phyloP scores from a whole-genome alignment of 2,888 invertebrate genomes.

The Automeris io region DNA sequence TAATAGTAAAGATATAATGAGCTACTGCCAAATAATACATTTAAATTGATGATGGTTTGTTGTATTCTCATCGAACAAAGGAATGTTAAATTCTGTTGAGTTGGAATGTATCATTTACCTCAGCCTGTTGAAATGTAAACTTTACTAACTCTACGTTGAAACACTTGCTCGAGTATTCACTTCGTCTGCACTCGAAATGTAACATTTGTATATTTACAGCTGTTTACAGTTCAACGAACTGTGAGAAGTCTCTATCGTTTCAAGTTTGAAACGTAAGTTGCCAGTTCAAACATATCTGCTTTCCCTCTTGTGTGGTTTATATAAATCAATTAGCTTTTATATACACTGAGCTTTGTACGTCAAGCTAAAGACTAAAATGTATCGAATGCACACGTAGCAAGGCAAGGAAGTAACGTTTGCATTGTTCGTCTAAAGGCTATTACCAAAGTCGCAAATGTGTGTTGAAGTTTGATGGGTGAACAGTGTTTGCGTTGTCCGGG shows the following conservation, averaged over 20 bases:
- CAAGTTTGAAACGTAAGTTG: conserved; percentile 8
- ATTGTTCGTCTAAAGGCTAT: conserved; percentile 60
- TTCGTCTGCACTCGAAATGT: conserved; percentile 7
- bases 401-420: conserved; percentile 39
- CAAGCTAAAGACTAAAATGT: conserved; percentile 29
- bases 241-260: conserved; percentile 6
- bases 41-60: too few species aligned
- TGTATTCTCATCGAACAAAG: too few species aligned
- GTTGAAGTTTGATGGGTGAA: conserved; percentile 67
- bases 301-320: conserved; percentile 6
- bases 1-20: too few species aligned
- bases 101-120: background rate
- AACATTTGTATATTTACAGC: conserved; percentile 10
- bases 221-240: conserved; percentile 10
- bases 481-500: conserved; percentile 59
- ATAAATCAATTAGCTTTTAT: conserved; percentile 9
- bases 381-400: conserved; percentile 35
- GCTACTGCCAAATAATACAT: too few species aligned
- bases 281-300: conserved; percentile 7
- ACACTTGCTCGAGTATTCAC: conserved; percentile 9
- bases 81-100: too few species aligned
- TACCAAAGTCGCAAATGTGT: conserved; percentile 67
- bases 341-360: conserved; percentile 4
- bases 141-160: conserved; percentile 8
- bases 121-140: conserved; percentile 8